Base-by-base conservation (phyloP, 2,888 invertebrate genomes). In the Tetropium fuscum region DNA sequence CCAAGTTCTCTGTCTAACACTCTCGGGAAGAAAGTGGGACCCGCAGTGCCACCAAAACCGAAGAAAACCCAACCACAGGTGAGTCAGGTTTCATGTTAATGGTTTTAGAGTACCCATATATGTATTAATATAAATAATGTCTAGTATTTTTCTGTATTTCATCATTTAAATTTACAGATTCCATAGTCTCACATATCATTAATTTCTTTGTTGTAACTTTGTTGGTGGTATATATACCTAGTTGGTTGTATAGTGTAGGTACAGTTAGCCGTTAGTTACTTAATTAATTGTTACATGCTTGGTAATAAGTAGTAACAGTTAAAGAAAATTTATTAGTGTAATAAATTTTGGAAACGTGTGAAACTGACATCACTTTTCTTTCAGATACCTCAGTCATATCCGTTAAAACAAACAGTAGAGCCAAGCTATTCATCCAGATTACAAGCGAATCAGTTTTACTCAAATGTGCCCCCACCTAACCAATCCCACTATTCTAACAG, bases 41-140 rank as follows among this genome's bases (percentile, higher is more conserved):
- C 93, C 63, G 90, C 89, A 53, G 92, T 92, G 57, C 93, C 93
- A 40, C 93, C 93, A 6, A 93, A 93, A 79, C 92, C 92, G 66
- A 89, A 87, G 79, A 90, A 87, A 76, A 83, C 82, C 38, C 85
- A 84, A 75, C 85, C 87, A 16, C 85, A 87, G 84, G 86, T 86
- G 78, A 77, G 38, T 41, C 13, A n/a, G n/a, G n/a, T n/a, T n/a
- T n/a, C n/a, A n/a, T n/a, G n/a, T n/a, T n/a, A n/a, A n/a, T n/a
- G n/a, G n/a, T n/a, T n/a, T n/a, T n/a, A n/a, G n/a, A n/a, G n/a
- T n/a, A n/a, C n/a, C n/a, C n/a, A n/a, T n/a, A n/a, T n/a, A n/a
- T n/a, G n/a, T n/a, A n/a, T n/a, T n/a, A n/a, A n/a, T n/a, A n/a
- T n/a, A n/a, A n/a, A n/a, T n/a, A n/a, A n/a, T n/a, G n/a, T n/a